A percentile compares a stretch with the other conserved stretches of the same genome.
Evolutionary conservation across 2,113 vertebrate genomes (phyloP).

Genomic region (Lagopus leucura): DNA sequence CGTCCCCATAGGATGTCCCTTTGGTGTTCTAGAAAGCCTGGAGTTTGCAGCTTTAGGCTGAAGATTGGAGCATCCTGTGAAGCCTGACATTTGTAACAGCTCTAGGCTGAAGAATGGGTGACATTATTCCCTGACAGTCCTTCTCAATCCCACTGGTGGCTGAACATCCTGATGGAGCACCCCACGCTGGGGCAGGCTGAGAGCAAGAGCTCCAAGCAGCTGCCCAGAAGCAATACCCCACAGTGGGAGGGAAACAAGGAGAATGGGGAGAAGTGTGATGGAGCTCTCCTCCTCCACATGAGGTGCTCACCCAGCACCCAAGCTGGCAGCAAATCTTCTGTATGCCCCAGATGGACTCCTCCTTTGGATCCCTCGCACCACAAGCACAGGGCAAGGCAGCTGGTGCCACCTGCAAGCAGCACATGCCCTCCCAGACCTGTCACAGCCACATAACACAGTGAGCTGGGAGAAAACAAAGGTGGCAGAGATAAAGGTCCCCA

Average conservation of each 20-base stretch:
- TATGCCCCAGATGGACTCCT: not conserved
- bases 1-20: not conserved
- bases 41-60: no score
- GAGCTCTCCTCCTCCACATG: no score
- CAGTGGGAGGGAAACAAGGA: not conserved
- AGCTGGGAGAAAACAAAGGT: not conserved
- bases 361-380: rapidly evolving
- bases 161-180: not conserved
- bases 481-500: not conserved
- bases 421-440: not conserved
- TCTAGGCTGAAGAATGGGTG: not conserved
- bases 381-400: not conserved
- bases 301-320: not conserved
- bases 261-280: no score
- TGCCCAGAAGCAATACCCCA: rapidly evolving
- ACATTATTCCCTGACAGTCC: not conserved
- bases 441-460: not conserved
- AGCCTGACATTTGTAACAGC: not conserved
- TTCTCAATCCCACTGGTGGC: not conserved
- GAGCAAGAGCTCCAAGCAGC: not conserved
- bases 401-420: not conserved
- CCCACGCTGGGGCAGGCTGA: not conserved
- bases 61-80: not conserved
- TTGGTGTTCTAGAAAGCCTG: no score
- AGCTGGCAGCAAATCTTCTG: rapidly evolving